phyloP scores from a whole-genome alignment of 2,113 vertebrate species.

The Podocnemis expansa region DNA sequence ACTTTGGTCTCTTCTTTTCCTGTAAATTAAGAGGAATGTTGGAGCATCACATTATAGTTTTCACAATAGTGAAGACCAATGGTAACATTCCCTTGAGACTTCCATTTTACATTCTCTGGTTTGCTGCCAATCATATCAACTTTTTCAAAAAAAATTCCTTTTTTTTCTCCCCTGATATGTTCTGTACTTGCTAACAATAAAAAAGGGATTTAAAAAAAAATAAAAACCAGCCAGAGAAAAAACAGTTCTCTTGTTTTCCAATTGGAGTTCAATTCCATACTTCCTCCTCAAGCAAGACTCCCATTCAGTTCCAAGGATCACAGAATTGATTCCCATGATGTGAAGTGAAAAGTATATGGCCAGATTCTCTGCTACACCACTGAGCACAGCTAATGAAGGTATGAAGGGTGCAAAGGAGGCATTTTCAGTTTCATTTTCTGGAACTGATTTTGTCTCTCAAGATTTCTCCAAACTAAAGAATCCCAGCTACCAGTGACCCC shows the following conservation, averaged over 20 bases:
- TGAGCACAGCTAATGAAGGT: constrained; percentile 1
- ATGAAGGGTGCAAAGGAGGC: not conserved
- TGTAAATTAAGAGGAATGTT: not conserved
- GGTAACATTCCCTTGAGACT: not conserved
- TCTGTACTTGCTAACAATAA: not conserved
- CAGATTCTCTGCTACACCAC: not conserved
- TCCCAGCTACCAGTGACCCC: not conserved
- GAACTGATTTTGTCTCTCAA: constrained; percentile 6
- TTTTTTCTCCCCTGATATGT: not conserved
- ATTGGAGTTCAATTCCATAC: not conserved
- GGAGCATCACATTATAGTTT: not conserved
- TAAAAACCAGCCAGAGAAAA: not conserved
- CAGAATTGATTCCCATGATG: not conserved
- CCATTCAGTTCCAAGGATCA: not conserved
- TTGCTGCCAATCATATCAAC: not conserved
- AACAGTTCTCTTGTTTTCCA: not conserved
- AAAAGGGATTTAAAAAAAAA: not conserved
- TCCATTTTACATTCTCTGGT: accelerated
- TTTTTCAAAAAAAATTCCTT: not conserved
- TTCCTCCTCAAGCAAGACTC: not conserved
- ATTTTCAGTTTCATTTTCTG: constrained; percentile 44
- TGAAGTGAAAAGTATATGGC: not conserved
- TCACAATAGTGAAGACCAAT: not conserved
- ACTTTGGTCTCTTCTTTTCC: too few species aligned
- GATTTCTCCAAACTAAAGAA: constrained; percentile 9